Percentiles rank a stretch among this genome's conserved stretches.
phyloP scores from a whole-genome alignment of 2,797 vertebrate species.

The Coccyzus lansbergi region DNA sequence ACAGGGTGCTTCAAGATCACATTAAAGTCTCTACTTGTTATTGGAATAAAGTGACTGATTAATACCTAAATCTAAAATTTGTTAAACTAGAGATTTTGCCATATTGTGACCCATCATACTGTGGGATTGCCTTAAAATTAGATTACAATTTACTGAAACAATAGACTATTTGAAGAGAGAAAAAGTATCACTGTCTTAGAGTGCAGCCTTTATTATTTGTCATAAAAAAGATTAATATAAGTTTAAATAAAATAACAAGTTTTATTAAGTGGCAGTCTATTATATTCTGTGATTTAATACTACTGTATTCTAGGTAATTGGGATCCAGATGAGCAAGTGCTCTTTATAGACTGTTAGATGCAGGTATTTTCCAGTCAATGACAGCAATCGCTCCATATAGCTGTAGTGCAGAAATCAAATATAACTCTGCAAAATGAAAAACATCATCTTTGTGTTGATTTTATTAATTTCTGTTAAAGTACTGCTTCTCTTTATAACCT shows the following conservation, averaged over 20 bases:
- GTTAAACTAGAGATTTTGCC: neutral
- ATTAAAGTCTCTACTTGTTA: neutral
- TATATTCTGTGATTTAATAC: neutral
- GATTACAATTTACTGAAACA: neutral
- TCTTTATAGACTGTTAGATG: neutral
- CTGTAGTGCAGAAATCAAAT: neutral
- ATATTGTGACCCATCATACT: neutral
- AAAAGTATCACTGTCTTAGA: neutral
- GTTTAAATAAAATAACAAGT: neutral
- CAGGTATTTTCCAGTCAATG: slow-evolving; percentile 8
- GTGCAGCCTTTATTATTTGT: neutral
- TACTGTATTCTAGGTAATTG: neutral
- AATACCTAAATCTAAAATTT: neutral
- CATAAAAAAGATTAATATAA: neutral
- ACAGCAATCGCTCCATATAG: neutral
- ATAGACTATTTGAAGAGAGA: neutral
- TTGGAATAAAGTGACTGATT: neutral
- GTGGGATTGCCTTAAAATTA: neutral
- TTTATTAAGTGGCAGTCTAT: neutral
- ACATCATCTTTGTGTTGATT: neutral
- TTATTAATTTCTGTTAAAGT: neutral
- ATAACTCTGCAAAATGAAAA: neutral
- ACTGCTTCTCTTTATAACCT: neutral
- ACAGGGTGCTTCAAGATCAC: neutral
- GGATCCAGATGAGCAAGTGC: neutral